A percentile compares a stretch with the other conserved stretches of the same genome.
phyloP scores from a whole-genome alignment of 2,888 invertebrate species.

The Leptopterna dolabrata region DNA sequence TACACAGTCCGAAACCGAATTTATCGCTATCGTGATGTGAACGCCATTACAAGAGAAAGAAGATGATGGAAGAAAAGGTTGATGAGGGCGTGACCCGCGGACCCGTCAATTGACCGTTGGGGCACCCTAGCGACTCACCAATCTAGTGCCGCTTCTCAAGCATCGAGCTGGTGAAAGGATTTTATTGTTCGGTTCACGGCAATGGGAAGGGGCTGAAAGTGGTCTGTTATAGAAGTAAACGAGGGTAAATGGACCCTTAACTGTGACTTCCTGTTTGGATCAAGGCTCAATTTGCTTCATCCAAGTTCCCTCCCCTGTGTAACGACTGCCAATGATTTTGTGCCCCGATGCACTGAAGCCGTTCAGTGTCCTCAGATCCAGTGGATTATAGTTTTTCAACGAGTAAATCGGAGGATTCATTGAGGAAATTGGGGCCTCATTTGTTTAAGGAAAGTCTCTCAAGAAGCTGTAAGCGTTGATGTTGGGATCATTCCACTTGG shows the following conservation, averaged over 20 bases:
- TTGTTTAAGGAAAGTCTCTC: too few species aligned
- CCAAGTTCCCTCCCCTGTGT: conserved; percentile 13
- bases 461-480: too few species aligned
- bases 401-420: neutral
- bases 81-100: conserved; percentile 49
- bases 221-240: conserved; percentile 48
- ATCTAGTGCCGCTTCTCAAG: conserved; percentile 46
- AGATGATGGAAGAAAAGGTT: conserved; percentile 20
- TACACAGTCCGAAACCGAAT: neutral
- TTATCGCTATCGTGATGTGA: neutral
- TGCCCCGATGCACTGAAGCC: neutral
- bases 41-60: neutral
- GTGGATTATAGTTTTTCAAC: neutral
- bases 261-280: conserved; percentile 51
- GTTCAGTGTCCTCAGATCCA: neutral
- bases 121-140: conserved; percentile 25
- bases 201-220: conserved; percentile 23
- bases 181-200: conserved; percentile 50
- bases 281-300: conserved; percentile 47
- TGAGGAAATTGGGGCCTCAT: neutral
- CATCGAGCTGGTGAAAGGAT: conserved; percentile 43
- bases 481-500: too few species aligned
- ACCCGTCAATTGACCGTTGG: conserved; percentile 38
- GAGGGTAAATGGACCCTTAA: conserved; percentile 50
- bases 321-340: neutral